Evolutionary conservation across 2,888 invertebrate species (phyloP).

Genomic region (Sepiola atlantica): DNA sequence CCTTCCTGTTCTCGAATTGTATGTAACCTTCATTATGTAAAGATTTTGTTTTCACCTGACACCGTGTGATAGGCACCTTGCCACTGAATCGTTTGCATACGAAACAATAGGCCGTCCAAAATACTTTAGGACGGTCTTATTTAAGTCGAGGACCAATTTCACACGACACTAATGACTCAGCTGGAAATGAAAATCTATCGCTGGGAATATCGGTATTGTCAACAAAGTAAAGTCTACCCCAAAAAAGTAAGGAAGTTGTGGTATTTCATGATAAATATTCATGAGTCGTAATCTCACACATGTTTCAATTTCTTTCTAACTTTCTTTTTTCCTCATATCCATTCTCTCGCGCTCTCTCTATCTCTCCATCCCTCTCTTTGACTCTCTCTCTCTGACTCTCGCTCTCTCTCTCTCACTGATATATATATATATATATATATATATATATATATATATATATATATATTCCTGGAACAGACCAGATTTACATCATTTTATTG

Average conservation of each 20-base stretch:
- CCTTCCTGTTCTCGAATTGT: background rate
- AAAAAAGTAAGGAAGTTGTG: background rate
- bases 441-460: too few relatives aligned
- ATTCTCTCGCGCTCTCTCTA: background rate
- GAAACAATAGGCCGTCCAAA: background rate
- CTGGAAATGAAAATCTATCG: background rate
- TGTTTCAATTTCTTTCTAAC: background rate
- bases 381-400: too few relatives aligned
- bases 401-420: too few relatives aligned
- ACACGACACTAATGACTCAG: background rate
- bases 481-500: too few relatives aligned
- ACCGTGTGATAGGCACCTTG: background rate
- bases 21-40: background rate
- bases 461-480: too few relatives aligned
- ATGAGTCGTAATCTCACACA: background rate
- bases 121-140: background rate
- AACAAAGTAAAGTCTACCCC: background rate
- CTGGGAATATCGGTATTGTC: background rate
- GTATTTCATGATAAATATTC: background rate
- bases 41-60: background rate
- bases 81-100: background rate
- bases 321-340: background rate
- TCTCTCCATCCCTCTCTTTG: too few relatives aligned
- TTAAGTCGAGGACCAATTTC: background rate
- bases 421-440: too few relatives aligned